Evolutionary conservation across 2,797 vertebrate genomes (phyloP), one percentile per base, ranked within the genome.

Genomic region (Coregonus suidteri): DNA sequence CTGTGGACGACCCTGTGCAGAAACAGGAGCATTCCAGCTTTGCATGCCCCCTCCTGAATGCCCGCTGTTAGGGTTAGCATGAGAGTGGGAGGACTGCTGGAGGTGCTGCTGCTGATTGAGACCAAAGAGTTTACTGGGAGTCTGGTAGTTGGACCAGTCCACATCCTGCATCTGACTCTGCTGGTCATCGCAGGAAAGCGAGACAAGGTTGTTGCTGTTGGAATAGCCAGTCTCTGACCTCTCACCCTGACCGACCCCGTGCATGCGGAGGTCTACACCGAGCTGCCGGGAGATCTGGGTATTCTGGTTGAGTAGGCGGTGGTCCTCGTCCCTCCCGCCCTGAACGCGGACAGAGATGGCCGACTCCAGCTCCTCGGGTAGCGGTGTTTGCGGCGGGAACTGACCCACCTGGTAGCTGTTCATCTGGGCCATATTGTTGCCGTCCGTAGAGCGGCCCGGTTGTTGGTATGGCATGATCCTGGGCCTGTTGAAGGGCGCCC

Each of bases 181-280:
- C 51, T 87, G 89, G 82, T 80, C 87, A 47, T 92, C 90, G 41
- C 88, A 73, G 6, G 77, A 56, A 6, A 83, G 80, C 86, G 92
- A 86, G 89, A 93, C 0, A 51, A 85, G 47, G 56, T 79, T 86
- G 16, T 90, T 77, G 52, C 83, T 31, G 35, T 83, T 34, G 6
- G 66, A 68, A 34, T 34, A 35, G 31, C 14, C 66, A 92, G 54
- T 18, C 82, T 88, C 88, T 51, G 92, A 88, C 84, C 92, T 88
- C 5, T 94, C 95, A 47, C 94, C 89, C 1, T 94, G 91, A 59
- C 92, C 94, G 91, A 56, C 91, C 90, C 77, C 93, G 86, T 52
- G 93, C 71, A 79, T 5, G 6, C 4, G 34, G 64, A 84, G 88
- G 79, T 79, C 66, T 30, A 11, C 5, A 30, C 30, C 7, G 15